Percentiles rank a stretch among this genome's conserved stretches.
phyloP scores from a whole-genome alignment of 2,113 vertebrate species.

The Oncorhynchus gorbuscha region DNA sequence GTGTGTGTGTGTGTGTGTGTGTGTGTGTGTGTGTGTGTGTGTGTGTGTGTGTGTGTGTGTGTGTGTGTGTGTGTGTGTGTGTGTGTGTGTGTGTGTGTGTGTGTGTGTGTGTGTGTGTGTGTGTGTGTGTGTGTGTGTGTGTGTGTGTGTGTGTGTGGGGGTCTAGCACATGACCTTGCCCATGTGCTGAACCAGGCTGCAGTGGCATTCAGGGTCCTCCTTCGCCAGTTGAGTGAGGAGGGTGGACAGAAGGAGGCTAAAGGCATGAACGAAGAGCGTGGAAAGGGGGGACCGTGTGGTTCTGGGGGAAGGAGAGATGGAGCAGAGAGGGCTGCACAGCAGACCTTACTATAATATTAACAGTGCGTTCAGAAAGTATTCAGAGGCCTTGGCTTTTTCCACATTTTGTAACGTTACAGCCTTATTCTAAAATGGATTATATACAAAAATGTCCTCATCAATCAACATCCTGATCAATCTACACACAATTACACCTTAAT shows the following conservation, averaged over 20 bases:
- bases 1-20: background rate
- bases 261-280: conserved; percentile 42
- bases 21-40: conserved; percentile 1
- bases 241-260: conserved; percentile 65
- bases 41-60: background rate
- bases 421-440: too few relatives aligned
- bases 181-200: conserved; percentile 35
- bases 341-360: conserved; percentile 34
- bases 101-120: background rate
- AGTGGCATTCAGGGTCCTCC: conserved; percentile 35
- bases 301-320: conserved; percentile 27
- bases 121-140: too few relatives aligned
- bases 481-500: too few relatives aligned
- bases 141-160: conserved; percentile 16
- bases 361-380: conserved; percentile 11
- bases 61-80: background rate
- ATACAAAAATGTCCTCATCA: too few relatives aligned
- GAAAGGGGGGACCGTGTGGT: conserved; percentile 1
- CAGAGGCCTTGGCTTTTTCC: too few relatives aligned
- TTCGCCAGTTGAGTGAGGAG: conserved; percentile 46
- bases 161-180: conserved; percentile 52
- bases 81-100: background rate
- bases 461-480: too few relatives aligned
- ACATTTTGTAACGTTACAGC: background rate
- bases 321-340: conserved; percentile 46